Base-by-base conservation (phyloP, 2,888 invertebrate species). In the Lapara coniferarum region DNA sequence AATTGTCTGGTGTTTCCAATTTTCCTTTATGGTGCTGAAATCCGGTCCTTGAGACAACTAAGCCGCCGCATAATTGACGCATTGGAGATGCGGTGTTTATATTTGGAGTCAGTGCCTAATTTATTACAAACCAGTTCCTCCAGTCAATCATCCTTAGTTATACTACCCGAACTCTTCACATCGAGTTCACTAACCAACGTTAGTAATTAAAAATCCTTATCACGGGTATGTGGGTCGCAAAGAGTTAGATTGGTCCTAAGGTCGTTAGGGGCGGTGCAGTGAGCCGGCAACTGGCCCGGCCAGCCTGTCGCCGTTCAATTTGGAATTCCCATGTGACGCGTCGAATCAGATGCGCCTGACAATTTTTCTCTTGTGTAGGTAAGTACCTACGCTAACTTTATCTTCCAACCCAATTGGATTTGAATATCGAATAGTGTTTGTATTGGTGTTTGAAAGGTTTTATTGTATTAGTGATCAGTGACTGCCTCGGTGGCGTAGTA, bases 251-350 rank as follows among this genome's bases (percentile, higher is more conserved):
- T 71, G 66, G 68, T 73, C 75, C 74, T 79, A 73, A 75, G 74
- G 75, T 69, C 53, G 30, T 59, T 66, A 68, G 73, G 70, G 72
- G 72, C 72, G 67, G 69, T 66, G 74, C 80, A 82, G 77, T 70
- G 76, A 77, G 76, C 77, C 80, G 78, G 76, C 69, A 75, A 77
- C 71, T 75, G 71, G 72, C 69, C 71, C 73, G 72, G 71, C 73
- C 75, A 58, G 77, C 72, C 71, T 75, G 74, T 72, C 78, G 78
- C 75, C 78, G 80, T 85, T 80, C 84, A 81, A 86, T 86, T 86
- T 83, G 74, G 74, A 74, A 73, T 78, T 70, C 76, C 75, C 74
- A 49, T 63, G 74, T 73, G 68, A 73, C 68, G 59, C 72, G 71
- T 74, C 76, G 71, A 74, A 74, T 72, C 72, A 72, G 73, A 72